phyloP scores from a whole-genome alignment of 2,888 invertebrate genomes.

The Microctonus aethiopoides region DNA sequence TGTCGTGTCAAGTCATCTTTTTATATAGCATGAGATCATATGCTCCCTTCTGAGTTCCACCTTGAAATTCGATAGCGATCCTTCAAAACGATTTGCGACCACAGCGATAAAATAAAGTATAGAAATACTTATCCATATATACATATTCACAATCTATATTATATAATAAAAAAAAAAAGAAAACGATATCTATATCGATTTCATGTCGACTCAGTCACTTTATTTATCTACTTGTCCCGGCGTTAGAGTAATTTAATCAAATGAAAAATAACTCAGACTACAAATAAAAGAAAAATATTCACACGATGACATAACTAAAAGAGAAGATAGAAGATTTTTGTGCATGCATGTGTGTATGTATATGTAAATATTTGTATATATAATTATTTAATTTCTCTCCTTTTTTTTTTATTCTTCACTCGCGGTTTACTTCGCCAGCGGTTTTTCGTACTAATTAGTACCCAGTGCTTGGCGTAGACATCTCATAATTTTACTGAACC shows the following conservation, averaged over 20 bases:
- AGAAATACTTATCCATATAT: neutral
- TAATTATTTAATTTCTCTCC: no score
- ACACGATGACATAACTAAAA: neutral
- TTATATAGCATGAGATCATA: neutral
- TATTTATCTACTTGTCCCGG: slow-evolving; percentile 23
- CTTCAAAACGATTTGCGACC: neutral
- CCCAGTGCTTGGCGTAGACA: slow-evolving; percentile 22
- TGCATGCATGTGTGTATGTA: no score
- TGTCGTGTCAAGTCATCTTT: neutral
- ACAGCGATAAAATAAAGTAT: neutral
- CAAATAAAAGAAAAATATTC: neutral
- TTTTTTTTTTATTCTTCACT: neutral
- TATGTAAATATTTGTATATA: no score
- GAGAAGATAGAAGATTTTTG: no score
- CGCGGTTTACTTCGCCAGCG: slow-evolving; percentile 42
- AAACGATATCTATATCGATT: slow-evolving; percentile 23
- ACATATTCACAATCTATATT: no score
- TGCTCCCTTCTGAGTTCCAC: neutral
- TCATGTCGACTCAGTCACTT: slow-evolving; percentile 32
- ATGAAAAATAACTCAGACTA: neutral
- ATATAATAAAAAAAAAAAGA: no score
- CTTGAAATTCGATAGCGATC: neutral
- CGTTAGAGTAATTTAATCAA: slow-evolving; percentile 38
- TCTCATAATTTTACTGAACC: neutral
- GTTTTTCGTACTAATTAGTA: slow-evolving; percentile 52